Evolutionary conservation across 2,888 invertebrate species (phyloP), one percentile per base, ranked within the genome.

Genomic region (Ophioninae sp.): DNA sequence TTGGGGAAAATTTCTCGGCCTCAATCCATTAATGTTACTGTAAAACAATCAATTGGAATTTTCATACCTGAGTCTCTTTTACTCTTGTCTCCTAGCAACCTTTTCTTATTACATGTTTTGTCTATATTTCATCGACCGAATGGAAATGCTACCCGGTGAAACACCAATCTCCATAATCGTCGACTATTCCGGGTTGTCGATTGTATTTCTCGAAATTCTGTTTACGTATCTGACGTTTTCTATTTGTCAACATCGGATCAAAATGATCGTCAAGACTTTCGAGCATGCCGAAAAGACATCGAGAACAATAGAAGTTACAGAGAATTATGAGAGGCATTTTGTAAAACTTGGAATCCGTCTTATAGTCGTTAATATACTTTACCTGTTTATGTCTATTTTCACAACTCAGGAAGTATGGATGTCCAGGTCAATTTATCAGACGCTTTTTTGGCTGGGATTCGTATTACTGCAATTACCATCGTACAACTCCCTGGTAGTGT

Each of bases 1-100:
- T 51, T 81, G 80, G 74, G 69, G 59, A 20, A 83, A 83, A 74
- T 23, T 83, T 10, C 2, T 80, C 10, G 83, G 83, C 6, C 30
- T 80, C 9, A 80, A 78, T 65, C 80, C 83, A 1, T 69, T 78
- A 37, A 64, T 10, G 2, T 22, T 77, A 3, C 39, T 74, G 51
- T 51, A 73, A 23, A 71, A 59, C 9, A 74, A 83, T 20, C 22
- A 59, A 44, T 58, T 78, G 10, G 23, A 74, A 7, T 74, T 78
- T 59, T 83, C 83, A 8, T 71, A 77, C 17, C 44, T 74, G 30
- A 65, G 77, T 61, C 0, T 81, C 6, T 41, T 74, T n/a, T 78
- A 81, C 69, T 44, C 58, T 51, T 81, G 51, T 81, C 59, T 65
- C 6, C 58, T 81, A 10, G 39, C 23, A n/a, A 17, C 22, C 0